Base-by-base conservation (phyloP, 2,888 invertebrate genomes). In the Coremacera marginata region DNA sequence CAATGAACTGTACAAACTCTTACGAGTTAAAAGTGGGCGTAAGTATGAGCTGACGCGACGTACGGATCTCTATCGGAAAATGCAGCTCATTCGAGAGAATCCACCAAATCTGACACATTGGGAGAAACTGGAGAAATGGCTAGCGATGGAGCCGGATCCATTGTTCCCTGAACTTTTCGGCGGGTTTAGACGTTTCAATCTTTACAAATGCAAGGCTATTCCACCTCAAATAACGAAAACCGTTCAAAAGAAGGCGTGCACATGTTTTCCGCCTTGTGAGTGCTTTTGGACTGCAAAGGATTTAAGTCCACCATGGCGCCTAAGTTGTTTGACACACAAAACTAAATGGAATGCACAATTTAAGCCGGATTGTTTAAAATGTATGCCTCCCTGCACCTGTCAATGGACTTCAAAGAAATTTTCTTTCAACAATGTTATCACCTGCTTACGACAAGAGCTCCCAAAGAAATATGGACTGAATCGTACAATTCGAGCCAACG, bases 1-100 rank as follows among this genome's bases (percentile, higher is more conserved):
- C 0, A 82, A 90, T 3, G 91, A 91, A 0, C 89, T 91, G n/a
- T 91, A 90, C 78, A 91, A 91, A 1, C 87, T 90, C 83, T 91
- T 91, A 84, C 90, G 90, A 16, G 88, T 91, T 0, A 87, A 90
- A 55, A 91, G 91, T 0, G 92, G 92, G 0, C 90, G 90, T 0
- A 89, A 80, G 16, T 91, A 91, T 88, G 91, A 91, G 0, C 86
- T 89, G 2, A 82, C 90, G 72, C 89, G 80, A 78, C 91, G 91
- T 75, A 88, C 89, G 0, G 91, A 92, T 44, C 83, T 92, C 0
- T 88, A 91, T 1, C 89, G 91, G 0, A 90, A 90, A 87, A 91
- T 91, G 91, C 90, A 91, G 75, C 89, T 92, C 0, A 77, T 92
- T 5, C 87, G 87, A 77, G 89, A 90, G 0, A 88, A 87, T 5